Conservation (phyloP, 2,888 invertebrate genomes). For the Caenorhabditis sp. region DNA sequence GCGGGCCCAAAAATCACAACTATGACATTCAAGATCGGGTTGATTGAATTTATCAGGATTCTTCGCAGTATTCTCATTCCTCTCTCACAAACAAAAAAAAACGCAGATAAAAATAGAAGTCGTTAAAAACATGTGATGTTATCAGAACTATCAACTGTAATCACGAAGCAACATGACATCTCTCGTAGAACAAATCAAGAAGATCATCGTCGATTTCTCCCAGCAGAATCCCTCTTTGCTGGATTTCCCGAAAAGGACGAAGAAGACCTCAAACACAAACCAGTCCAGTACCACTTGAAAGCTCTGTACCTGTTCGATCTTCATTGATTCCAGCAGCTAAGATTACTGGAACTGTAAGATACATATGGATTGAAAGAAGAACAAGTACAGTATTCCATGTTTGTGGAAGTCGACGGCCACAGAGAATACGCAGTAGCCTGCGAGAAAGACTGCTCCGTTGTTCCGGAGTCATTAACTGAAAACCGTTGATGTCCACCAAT, state of each 20-base stretch:
- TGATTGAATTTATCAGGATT: too few species aligned
- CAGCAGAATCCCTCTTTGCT: slow-evolving; percentile 66
- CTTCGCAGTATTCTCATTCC: too few species aligned
- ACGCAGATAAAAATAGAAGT: too few species aligned
- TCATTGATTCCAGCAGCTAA: slow-evolving; percentile 65
- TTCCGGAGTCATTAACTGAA: too few species aligned
- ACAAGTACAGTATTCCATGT: slow-evolving; percentile 72
- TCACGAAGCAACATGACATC: slow-evolving; percentile 35
- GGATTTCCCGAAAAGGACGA: slow-evolving; percentile 63
- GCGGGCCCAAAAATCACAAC: too few species aligned
- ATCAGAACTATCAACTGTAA: not conserved
- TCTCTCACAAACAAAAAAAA: too few species aligned
- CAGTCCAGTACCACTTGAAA: too few species aligned
- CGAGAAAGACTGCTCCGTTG: slow-evolving; percentile 56
- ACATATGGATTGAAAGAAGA: slow-evolving; percentile 70
- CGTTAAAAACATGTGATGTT: too few species aligned
- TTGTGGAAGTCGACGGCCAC: slow-evolving; percentile 67
- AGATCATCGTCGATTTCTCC: slow-evolving; percentile 71
- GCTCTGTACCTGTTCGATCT: slow-evolving; percentile 64
- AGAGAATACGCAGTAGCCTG: slow-evolving; percentile 60
- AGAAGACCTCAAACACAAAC: slow-evolving; percentile 60
- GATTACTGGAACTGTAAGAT: slow-evolving; percentile 69
- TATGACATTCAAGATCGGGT: too few species aligned
- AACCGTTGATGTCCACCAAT: too few species aligned
- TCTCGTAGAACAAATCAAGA: slow-evolving; percentile 67